Percentiles rank a stretch among this genome's conserved stretches.
These are phyloP conservation scores for Paracentrotus lividus DNA, from an alignment of 53 echinoderm and acorn worm genomes.

Conservation along the genomic window DNA sequence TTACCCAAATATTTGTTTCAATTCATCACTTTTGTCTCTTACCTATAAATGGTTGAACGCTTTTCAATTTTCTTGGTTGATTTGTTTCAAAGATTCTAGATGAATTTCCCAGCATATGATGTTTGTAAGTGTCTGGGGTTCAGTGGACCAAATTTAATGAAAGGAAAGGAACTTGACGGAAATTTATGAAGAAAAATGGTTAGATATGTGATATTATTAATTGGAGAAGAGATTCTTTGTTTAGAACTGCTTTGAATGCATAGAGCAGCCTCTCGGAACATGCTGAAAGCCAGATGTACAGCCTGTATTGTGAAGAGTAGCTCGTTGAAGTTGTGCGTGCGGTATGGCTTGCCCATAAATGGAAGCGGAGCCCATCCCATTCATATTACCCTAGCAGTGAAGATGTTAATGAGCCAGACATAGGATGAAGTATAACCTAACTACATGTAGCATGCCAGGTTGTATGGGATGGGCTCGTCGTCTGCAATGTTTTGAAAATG, in stretches of 20 bases:
- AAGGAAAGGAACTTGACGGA: no score
- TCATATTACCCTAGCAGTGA: not conserved
- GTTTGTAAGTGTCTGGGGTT: not conserved
- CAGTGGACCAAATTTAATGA: no score
- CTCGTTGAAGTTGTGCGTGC: conserved; percentile 11
- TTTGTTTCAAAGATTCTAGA: not conserved
- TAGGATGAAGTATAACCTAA: not conserved
- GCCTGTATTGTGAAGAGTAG: conserved; percentile 13
- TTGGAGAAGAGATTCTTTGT: not conserved
- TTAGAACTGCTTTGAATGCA: not conserved
- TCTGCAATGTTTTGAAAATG: conserved; percentile 49
- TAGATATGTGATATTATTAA: not conserved
- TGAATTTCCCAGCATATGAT: not conserved
- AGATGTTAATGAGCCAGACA: conserved; percentile 61
- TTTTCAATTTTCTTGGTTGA: not conserved
- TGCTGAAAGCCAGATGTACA: not conserved
- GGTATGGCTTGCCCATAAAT: conserved; percentile 42
- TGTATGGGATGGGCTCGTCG: not conserved
- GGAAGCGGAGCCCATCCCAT: conserved; percentile 62
- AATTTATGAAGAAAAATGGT: no score
- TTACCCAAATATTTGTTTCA: not conserved
- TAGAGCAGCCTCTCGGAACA: not conserved
- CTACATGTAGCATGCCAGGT: not conserved
- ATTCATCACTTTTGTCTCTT: not conserved
- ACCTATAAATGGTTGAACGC: not conserved